Evolutionary conservation across 2,797 vertebrate species (phyloP).

Genomic region (Artibeus lituratus): DNA sequence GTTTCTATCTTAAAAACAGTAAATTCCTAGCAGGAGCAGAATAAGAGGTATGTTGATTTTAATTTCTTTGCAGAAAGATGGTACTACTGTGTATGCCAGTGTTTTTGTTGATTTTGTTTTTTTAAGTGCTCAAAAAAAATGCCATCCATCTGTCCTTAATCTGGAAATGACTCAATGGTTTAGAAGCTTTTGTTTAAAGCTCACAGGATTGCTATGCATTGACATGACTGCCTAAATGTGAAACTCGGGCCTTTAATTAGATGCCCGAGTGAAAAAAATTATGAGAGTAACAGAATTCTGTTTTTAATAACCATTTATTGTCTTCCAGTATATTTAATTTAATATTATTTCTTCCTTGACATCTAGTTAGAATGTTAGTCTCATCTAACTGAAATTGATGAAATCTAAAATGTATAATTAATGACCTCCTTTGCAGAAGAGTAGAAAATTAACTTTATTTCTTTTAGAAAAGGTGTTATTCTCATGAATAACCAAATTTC

Average conservation of each 20-base stretch:
- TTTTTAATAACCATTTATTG: slow-evolving; percentile 76
- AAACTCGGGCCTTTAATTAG: slow-evolving; percentile 54
- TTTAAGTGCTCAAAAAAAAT: slow-evolving; percentile 18
- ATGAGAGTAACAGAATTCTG: slow-evolving; percentile 61
- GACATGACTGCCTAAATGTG: slow-evolving; percentile 57
- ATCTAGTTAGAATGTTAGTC: slow-evolving; percentile 78
- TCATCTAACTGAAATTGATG: slow-evolving; percentile 75
- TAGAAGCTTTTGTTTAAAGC: slow-evolving; percentile 69
- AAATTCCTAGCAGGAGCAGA: slow-evolving; percentile 43
- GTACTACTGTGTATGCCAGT: slow-evolving; percentile 12
- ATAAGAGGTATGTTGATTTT: neutral
- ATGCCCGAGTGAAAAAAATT: slow-evolving; percentile 68
- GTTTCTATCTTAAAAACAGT: slow-evolving; percentile 47
- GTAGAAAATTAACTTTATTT: slow-evolving; percentile 78
- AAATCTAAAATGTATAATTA: slow-evolving; percentile 80
- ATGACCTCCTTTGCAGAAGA: slow-evolving; percentile 76
- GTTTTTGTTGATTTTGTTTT: slow-evolving; percentile 50
- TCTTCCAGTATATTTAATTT: slow-evolving; percentile 70
- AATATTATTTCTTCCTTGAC: slow-evolving; percentile 74
- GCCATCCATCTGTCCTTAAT: slow-evolving; percentile 67
- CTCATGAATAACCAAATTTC: slow-evolving; percentile 79
- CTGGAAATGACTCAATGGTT: slow-evolving; percentile 59
- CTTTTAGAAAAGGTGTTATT: slow-evolving; percentile 78
- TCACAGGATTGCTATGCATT: slow-evolving; percentile 46
- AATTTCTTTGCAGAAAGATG: slow-evolving; percentile 24